These are phyloP conservation scores for Australoheros scitulus DNA, from an alignment of 2,113 vertebrate genomes.

Conservation along the genomic window DNA sequence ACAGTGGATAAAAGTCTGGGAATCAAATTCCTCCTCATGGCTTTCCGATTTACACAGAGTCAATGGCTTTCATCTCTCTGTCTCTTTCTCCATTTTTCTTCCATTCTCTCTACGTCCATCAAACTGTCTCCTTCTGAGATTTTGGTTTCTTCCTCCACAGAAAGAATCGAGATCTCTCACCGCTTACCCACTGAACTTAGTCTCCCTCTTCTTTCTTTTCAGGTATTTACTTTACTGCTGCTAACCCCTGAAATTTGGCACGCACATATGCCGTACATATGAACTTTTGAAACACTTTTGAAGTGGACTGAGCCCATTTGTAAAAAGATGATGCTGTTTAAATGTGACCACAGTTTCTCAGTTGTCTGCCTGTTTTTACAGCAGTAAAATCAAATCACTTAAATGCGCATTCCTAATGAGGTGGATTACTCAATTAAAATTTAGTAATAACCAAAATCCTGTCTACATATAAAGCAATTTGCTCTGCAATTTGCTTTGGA, in stretches of 20 bases:
- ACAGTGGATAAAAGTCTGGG: constrained; percentile 58
- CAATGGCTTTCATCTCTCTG: constrained; percentile 53
- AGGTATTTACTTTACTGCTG: not conserved
- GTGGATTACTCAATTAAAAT: not conserved
- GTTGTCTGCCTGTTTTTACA: not conserved
- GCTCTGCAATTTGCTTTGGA: not conserved
- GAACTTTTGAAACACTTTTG: not conserved
- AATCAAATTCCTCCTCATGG: constrained; percentile 48
- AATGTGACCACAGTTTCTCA: not conserved
- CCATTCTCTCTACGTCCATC: not conserved
- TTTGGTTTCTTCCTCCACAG: not conserved
- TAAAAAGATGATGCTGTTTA: not conserved
- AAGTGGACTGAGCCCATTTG: not conserved
- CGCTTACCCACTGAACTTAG: not conserved
- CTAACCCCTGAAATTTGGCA: no score
- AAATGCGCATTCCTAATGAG: not conserved
- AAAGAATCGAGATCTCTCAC: not conserved
- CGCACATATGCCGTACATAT: not conserved
- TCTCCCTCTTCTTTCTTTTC: not conserved
- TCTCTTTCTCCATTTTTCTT: not conserved
- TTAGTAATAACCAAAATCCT: not conserved
- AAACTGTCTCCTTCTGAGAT: constrained; percentile 1
- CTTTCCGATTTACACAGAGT: constrained; percentile 48
- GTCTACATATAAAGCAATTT: fast-evolving
- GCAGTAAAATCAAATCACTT: not conserved